These are phyloP conservation scores for Caenorhabditis sp. DNA, from an alignment of 2,888 invertebrate genomes.

Conservation along the genomic window DNA sequence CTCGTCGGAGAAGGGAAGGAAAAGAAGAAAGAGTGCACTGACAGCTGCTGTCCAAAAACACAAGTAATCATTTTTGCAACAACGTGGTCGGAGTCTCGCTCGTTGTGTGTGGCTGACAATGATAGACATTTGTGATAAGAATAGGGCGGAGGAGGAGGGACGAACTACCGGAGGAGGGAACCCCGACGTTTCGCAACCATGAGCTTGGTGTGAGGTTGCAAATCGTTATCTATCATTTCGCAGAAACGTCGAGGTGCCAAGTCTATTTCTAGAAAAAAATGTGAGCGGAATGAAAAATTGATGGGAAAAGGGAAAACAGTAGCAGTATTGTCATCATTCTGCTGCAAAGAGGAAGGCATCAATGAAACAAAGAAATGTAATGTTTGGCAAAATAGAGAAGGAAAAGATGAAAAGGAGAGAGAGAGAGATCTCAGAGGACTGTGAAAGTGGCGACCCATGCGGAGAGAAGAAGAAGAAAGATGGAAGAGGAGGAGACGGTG, in stretches of 20 bases:
- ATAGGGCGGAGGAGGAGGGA: too few relatives aligned
- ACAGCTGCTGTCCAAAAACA: constrained; percentile 29
- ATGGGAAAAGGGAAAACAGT: constrained; percentile 24
- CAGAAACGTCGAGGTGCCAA: too few relatives aligned
- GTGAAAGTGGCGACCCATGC: constrained; percentile 26
- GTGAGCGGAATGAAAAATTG: background rate
- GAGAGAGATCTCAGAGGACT: constrained; percentile 36
- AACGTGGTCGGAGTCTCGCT: constrained; percentile 15
- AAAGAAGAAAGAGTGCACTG: constrained; percentile 22
- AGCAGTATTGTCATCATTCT: constrained; percentile 36
- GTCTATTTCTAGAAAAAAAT: constrained; percentile 1
- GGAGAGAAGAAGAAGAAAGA: constrained; percentile 5
- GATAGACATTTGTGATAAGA: constrained; percentile 13
- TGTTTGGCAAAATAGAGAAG: background rate
- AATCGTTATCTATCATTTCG: too few relatives aligned
- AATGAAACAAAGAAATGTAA: constrained; percentile 20
- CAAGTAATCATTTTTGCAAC: constrained; percentile 47
- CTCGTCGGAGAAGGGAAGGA: constrained; percentile 22
- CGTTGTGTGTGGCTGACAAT: constrained; percentile 27
- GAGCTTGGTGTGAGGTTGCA: too few relatives aligned
- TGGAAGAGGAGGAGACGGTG: background rate
- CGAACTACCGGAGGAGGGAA: too few relatives aligned
- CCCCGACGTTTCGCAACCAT: too few relatives aligned
- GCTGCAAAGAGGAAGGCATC: constrained; percentile 4
- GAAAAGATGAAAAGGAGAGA: background rate